Conservation (phyloP, 2,797 vertebrate genomes). For the Setipinna tenuifilis region DNA sequence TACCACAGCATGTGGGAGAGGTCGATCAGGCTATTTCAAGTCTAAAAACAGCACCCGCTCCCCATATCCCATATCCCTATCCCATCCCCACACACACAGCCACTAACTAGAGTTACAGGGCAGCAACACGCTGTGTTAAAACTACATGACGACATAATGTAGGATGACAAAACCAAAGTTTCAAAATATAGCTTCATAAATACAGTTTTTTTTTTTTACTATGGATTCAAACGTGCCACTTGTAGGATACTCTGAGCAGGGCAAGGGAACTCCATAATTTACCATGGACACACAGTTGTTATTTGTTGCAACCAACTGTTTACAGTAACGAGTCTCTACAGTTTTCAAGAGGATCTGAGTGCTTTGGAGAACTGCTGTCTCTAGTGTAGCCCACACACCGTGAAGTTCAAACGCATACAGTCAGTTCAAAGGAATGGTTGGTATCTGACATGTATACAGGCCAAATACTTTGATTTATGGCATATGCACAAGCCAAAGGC, state of each 20-base stretch:
- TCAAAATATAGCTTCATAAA: not conserved
- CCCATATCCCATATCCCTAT: not conserved
- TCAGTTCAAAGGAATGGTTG: slow-evolving; percentile 2
- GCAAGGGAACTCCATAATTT: not conserved
- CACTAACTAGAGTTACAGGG: not conserved
- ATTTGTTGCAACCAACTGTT: not conserved
- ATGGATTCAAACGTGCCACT: not conserved
- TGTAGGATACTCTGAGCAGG: not conserved
- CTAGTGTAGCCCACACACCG: not conserved
- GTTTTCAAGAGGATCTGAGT: not conserved
- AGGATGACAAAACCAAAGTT: not conserved
- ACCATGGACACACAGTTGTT: not conserved
- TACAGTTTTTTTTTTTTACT: not conserved
- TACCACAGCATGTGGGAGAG: slow-evolving; percentile 44
- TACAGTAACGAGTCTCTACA: not conserved
- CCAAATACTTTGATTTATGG: not conserved
- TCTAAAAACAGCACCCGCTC: not conserved
- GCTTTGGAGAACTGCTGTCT: not conserved
- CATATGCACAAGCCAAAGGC: too few species aligned
- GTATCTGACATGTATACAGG: not conserved
- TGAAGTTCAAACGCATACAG: slow-evolving; percentile 13
- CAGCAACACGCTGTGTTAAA: not conserved
- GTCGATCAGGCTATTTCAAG: slow-evolving; percentile 42
- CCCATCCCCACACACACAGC: not conserved
- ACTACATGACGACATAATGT: not conserved